Evolutionary conservation across 2,113 vertebrate species (phyloP).

Genomic region (Ardeotis arabs): DNA sequence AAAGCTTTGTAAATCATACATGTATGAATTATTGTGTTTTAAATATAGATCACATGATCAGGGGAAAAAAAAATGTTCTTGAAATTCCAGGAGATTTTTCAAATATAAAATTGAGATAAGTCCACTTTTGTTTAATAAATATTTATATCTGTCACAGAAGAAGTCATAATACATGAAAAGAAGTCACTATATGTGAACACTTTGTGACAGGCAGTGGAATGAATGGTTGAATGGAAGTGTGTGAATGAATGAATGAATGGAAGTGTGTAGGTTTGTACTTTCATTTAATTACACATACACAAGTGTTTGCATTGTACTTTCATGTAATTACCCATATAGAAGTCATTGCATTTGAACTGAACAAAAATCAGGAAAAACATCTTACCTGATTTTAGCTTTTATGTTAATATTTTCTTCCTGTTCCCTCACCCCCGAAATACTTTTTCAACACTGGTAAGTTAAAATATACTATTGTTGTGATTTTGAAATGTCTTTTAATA

Average conservation of each 20-base stretch:
- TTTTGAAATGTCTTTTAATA: not conserved
- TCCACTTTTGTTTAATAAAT: not conserved
- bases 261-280: not conserved
- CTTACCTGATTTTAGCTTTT: not conserved
- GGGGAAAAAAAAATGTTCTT: not conserved
- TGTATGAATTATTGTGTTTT: not conserved
- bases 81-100: not conserved
- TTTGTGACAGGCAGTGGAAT: not conserved
- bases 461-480: not conserved
- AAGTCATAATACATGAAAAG: not conserved
- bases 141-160: not conserved
- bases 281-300: fast-evolving
- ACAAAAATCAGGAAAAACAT: not conserved
- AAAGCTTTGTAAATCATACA: not conserved
- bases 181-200: not conserved
- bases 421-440: not conserved
- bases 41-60: not conserved
- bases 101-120: not conserved
- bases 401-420: no score
- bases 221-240: not conserved
- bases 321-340: fast-evolving
- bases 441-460: not conserved
- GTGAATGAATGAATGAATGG: not conserved
- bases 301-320: not conserved
- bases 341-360: not conserved